Percentiles rank a stretch among this genome's conserved stretches.
Evolutionary conservation across 64 coral and sea anemone genomes (phyloP).

Genomic region (Acropora tenuis): DNA sequence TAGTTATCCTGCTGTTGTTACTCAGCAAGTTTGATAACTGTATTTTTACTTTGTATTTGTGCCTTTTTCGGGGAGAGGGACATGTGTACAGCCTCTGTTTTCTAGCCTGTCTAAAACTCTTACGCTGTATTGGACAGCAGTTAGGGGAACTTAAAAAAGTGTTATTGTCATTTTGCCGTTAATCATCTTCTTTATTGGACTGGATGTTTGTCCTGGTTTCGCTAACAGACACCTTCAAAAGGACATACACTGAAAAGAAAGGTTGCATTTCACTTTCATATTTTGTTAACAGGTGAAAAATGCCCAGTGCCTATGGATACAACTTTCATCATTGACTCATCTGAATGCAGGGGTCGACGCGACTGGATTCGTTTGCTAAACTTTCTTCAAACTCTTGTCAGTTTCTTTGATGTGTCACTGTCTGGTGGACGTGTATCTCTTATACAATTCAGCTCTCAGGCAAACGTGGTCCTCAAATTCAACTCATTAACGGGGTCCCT

Average conservation of each 20-base stretch:
- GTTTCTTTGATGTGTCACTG: conserved; percentile 26
- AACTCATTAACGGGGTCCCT: conserved; percentile 34
- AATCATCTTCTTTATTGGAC: too few species aligned
- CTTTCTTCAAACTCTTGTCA: neutral
- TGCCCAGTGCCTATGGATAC: conserved; percentile 49
- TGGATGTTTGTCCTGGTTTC: too few species aligned
- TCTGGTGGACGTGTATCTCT: conserved; percentile 36
- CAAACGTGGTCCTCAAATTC: conserved; percentile 57
- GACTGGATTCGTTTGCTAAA: conserved; percentile 46
- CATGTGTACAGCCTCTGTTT: too few species aligned
- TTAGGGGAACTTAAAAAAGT: too few species aligned
- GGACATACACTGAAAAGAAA: neutral
- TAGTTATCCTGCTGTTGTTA: neutral
- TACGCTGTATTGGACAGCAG: too few species aligned
- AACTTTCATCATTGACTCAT: conserved; percentile 69
- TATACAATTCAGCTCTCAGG: conserved; percentile 22
- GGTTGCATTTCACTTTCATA: neutral
- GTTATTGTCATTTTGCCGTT: too few species aligned
- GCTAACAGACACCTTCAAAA: too few species aligned
- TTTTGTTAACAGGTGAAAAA: neutral
- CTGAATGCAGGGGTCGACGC: conserved; percentile 37
- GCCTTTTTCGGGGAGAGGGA: neutral
- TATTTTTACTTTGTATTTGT: neutral
- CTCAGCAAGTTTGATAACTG: too few species aligned
- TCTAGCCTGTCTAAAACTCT: too few species aligned